Percentiles rank a stretch among this genome's conserved stretches.
Conservation (phyloP, 2,797 vertebrate genomes). For the Cottoperca gobio region DNA sequence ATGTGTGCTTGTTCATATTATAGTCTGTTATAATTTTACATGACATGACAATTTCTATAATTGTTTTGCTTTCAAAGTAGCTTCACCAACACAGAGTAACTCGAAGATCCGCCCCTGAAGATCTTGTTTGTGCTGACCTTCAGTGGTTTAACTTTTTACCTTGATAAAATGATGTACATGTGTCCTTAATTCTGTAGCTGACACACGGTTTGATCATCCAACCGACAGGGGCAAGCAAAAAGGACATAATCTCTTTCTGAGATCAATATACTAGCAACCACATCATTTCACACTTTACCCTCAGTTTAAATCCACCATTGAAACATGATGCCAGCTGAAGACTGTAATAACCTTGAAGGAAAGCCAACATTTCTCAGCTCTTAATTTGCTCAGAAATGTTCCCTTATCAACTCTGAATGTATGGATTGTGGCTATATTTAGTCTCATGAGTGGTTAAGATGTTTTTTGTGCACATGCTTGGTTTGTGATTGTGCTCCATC, state of each 20-base stretch:
- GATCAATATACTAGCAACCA: conserved; percentile 12
- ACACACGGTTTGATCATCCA: background rate
- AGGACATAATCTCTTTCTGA: background rate
- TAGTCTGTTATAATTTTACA: no score
- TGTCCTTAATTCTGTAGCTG: background rate
- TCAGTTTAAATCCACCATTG: conserved; percentile 20
- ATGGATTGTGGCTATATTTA: conserved; percentile 62
- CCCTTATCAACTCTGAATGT: conserved; percentile 33
- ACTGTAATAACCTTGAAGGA: conserved; percentile 31
- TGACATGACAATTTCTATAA: no score
- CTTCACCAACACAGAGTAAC: no score
- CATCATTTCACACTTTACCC: background rate
- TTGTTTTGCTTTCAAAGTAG: no score
- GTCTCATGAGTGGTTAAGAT: conserved; percentile 44
- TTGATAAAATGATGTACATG: background rate
- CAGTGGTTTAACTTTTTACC: background rate
- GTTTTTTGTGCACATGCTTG: conserved; percentile 68
- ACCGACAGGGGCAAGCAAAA: background rate
- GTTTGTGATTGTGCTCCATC: conserved; percentile 57
- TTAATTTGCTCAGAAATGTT: conserved; percentile 48
- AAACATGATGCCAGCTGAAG: conserved; percentile 3
- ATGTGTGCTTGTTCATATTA: no score
- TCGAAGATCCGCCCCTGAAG: background rate
- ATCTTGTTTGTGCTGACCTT: background rate
- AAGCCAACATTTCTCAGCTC: conserved; percentile 32